phyloP scores from a whole-genome alignment of 2,888 invertebrate genomes.

The Tachina fera region DNA sequence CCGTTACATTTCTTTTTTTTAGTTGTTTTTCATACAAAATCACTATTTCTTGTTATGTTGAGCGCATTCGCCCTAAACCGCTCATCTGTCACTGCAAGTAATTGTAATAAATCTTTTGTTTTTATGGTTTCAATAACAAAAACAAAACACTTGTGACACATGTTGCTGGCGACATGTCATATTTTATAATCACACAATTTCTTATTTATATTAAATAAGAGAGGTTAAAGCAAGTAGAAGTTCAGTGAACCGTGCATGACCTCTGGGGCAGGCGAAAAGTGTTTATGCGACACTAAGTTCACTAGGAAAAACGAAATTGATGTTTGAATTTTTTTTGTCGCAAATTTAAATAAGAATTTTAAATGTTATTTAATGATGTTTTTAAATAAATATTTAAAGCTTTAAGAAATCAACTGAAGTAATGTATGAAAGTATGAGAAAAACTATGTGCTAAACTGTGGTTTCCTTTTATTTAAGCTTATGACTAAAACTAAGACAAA shows the following conservation, averaged over 20 bases:
- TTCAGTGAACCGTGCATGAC: conserved; percentile 27
- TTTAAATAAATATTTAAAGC: too few relatives aligned
- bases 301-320: background rate
- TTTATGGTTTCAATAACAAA: background rate
- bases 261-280: background rate
- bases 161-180: conserved; percentile 39
- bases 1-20: too few relatives aligned
- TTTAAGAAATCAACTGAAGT: too few relatives aligned
- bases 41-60: background rate
- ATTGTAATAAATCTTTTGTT: conserved; percentile 36
- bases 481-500: too few relatives aligned
- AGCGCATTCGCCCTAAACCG: conserved; percentile 17
- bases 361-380: too few relatives aligned
- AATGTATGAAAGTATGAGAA: too few relatives aligned
- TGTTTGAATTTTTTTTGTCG: too few relatives aligned
- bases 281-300: background rate
- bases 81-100: conserved; percentile 42
- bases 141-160: background rate
- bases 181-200: conserved; percentile 28
- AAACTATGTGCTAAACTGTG: too few relatives aligned
- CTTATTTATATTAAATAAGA: background rate
- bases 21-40: too few relatives aligned
- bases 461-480: too few relatives aligned
- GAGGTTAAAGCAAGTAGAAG: background rate
- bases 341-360: background rate